A percentile compares a stretch with the other conserved stretches of the same genome.
These are phyloP conservation scores for Cottoperca gobio DNA, from an alignment of 2,797 vertebrate species.

Conservation along the genomic window DNA sequence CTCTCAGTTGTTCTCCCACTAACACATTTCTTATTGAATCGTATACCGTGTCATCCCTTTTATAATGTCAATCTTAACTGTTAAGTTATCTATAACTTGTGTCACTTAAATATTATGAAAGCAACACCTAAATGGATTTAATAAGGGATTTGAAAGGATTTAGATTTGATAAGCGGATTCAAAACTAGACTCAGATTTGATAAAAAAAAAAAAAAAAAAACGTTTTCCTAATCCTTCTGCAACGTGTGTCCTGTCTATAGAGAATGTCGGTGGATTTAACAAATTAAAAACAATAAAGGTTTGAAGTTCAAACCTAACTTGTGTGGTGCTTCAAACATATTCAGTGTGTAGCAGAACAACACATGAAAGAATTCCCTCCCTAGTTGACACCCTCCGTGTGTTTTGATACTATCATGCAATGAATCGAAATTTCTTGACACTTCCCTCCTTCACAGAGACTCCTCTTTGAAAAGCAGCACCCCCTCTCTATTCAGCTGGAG, in stretches of 20 bases:
- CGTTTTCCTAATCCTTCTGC: constrained; percentile 11
- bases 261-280: constrained; percentile 11
- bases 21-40: not conserved
- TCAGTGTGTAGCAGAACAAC: not conserved
- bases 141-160: constrained; percentile 32
- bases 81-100: not conserved
- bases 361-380: not conserved
- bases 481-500: constrained; percentile 31
- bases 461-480: constrained; percentile 39
- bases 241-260: not conserved
- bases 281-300: constrained; percentile 9
- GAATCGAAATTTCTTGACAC: constrained; percentile 33
- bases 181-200: constrained; percentile 31
- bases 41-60: not conserved
- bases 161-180: constrained; percentile 39
- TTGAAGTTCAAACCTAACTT: constrained; percentile 1
- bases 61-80: not conserved
- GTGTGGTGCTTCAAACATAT: not conserved
- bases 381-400: constrained; percentile 11
- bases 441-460: constrained; percentile 44
- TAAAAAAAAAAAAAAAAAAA: no score
- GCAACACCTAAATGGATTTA: constrained; percentile 6
- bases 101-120: constrained; percentile 5
- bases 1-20: not conserved
- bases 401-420: constrained; percentile 16